A percentile compares a stretch with the other conserved stretches of the same genome.
These are phyloP conservation scores for Apistogramma diplotaenia DNA, from an alignment of 2,113 vertebrate genomes.

Conservation along the genomic window DNA sequence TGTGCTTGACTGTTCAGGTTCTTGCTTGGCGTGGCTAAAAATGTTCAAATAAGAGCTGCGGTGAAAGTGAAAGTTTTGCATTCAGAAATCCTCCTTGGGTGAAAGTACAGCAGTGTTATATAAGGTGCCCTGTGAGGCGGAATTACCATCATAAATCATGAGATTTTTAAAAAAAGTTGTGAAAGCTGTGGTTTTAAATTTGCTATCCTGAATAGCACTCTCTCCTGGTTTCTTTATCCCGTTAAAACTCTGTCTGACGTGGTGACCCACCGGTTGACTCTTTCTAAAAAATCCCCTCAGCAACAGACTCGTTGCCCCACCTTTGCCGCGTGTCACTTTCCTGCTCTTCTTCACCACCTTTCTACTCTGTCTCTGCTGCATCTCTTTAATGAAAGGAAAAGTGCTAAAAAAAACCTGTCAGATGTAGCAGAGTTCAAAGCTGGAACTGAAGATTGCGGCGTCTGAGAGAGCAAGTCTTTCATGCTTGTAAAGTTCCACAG, in stretches of 20 bases:
- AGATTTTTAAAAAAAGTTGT: neutral
- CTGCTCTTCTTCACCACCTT: neutral
- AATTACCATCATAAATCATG: neutral
- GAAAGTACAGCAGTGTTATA: neutral
- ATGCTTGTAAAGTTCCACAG: neutral
- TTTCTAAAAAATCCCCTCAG: neutral
- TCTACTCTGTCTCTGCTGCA: neutral
- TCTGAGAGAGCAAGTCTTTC: neutral
- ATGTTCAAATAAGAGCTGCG: neutral
- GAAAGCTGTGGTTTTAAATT: neutral
- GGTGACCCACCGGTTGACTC: neutral
- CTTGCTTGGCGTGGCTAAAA: neutral
- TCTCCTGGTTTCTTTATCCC: neutral
- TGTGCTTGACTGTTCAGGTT: neutral
- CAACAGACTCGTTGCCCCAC: neutral
- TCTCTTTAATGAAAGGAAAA: neutral
- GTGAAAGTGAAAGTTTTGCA: neutral
- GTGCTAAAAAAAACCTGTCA: neutral
- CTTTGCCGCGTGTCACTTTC: neutral
- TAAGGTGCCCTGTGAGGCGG: neutral
- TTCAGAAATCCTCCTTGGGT: neutral
- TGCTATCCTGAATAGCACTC: neutral
- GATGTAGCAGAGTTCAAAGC: neutral
- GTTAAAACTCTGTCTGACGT: neutral
- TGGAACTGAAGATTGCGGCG: neutral